These are phyloP conservation scores for Cartodere bifasciata DNA, from an alignment of 2,888 invertebrate species.

Conservation along the genomic window DNA sequence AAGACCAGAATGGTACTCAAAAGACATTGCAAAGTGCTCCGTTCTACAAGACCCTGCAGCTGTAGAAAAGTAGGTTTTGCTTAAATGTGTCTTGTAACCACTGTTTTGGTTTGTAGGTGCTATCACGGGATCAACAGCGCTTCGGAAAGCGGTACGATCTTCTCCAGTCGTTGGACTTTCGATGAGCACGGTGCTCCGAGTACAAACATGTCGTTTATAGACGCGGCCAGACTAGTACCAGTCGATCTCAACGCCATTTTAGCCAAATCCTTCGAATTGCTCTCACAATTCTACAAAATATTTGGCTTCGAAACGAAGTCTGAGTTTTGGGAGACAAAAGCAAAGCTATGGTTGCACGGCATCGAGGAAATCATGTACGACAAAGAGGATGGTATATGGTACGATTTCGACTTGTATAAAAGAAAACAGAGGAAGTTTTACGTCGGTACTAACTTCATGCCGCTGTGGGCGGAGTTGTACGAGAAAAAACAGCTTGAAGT, in stretches of 20 bases:
- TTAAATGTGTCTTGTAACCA: no score
- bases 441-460: constrained; percentile 55
- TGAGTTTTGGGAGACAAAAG: constrained; percentile 38
- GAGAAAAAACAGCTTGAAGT: no score
- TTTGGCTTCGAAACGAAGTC: constrained; percentile 38
- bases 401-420: constrained; percentile 54
- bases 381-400: constrained; percentile 60
- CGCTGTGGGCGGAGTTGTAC: constrained; percentile 47
- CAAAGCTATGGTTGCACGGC: constrained; percentile 42
- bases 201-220: constrained; percentile 45
- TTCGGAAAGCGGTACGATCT: constrained; percentile 84
- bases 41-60: constrained; percentile 35
- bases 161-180: constrained; percentile 66
- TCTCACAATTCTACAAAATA: constrained; percentile 46
- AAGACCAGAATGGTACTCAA: constrained; percentile 58
- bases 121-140: constrained; percentile 39
- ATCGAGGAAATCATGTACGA: constrained; percentile 63
- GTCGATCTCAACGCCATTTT: constrained; percentile 74
- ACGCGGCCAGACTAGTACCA: constrained; percentile 57
- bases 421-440: constrained; percentile 47
- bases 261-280: constrained; percentile 51
- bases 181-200: constrained; percentile 41
- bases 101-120: no score
- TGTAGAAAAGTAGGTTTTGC: constrained; percentile 27
- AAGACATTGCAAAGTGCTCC: constrained; percentile 43